Evolutionary conservation across 2,113 vertebrate genomes (phyloP).

Genomic region (Ardeotis arabs): DNA sequence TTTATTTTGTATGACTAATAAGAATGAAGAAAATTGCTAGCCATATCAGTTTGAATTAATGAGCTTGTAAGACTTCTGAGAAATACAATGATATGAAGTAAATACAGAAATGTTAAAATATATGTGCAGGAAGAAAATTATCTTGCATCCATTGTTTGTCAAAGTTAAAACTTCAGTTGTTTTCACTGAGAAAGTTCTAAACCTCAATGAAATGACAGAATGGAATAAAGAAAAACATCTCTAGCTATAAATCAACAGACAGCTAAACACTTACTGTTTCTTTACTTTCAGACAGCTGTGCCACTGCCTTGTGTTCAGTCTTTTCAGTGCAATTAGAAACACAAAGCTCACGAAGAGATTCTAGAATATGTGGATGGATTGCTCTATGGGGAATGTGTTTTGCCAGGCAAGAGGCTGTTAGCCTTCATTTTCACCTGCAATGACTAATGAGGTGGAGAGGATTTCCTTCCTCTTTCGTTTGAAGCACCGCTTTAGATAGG

Average conservation of each 20-base stretch:
- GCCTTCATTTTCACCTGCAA: background rate
- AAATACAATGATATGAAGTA: background rate
- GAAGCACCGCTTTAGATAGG: background rate
- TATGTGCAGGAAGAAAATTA: background rate
- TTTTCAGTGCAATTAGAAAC: background rate
- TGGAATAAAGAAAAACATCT: background rate
- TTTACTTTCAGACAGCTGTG: background rate
- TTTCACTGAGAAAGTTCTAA: background rate
- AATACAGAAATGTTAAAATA: background rate
- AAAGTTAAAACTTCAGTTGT: background rate
- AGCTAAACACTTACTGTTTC: background rate
- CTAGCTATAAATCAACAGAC: background rate
- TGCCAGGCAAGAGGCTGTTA: background rate
- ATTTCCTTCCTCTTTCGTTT: background rate
- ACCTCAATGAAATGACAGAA: background rate
- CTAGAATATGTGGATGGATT: background rate
- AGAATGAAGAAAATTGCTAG: background rate
- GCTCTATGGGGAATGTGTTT: background rate
- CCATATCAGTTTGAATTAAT: background rate
- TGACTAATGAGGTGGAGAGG: background rate
- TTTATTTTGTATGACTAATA: background rate
- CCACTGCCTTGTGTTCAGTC: background rate
- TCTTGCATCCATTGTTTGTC: background rate
- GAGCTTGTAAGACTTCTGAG: background rate
- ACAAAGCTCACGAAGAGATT: background rate